Base-by-base conservation (phyloP, 2,797 vertebrate species). In the Protonibea diacanthus region DNA sequence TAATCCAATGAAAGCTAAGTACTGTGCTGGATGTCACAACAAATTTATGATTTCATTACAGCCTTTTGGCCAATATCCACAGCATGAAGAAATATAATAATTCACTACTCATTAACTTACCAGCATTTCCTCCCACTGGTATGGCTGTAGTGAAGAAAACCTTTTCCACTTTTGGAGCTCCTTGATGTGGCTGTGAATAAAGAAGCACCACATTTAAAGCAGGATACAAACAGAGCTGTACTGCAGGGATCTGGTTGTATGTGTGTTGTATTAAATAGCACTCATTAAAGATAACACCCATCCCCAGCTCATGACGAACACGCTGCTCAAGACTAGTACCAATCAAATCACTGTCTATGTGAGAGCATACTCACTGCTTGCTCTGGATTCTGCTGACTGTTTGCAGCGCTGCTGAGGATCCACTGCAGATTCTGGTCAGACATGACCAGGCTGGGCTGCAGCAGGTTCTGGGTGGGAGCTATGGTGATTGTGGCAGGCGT, bases 91-190 rank as follows among this genome's bases (percentile, higher is more conserved):
- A 23, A 60, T 4, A n/a, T 6, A 62, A 72, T n/a, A 62, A 71
- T 44, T 47, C 5, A 42, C 72, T 63, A 17, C 11, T 63, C 1
- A 15, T 29, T 17, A 11, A 73, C 95, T 92, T 95, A 99, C 98
- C 98, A 93, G 96, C 93, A 89, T 94, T 97, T 91, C 96, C 96
- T 92, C 97, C 93, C 71, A 99, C 96, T 82, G 98, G 98, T 91
- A 99, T 97, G 80, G 98, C 96, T 85, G 98, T 98, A 72, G 98
- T 99, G 88, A 99, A 99, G 95, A 97, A 99, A 55, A 99, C 96
- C 78, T 99, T 99, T 88, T 99, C 98, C 74, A 99, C 96, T 94
- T 99, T 99, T 76, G 98, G 94, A 84, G 95, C 95, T 91, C 97
- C 96, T 86, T 96, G 95, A 93, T 96, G 95, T 72, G 86, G 25